Evolutionary conservation across 2,888 invertebrate species (phyloP).

Genomic region (Erebia epiphron): DNA sequence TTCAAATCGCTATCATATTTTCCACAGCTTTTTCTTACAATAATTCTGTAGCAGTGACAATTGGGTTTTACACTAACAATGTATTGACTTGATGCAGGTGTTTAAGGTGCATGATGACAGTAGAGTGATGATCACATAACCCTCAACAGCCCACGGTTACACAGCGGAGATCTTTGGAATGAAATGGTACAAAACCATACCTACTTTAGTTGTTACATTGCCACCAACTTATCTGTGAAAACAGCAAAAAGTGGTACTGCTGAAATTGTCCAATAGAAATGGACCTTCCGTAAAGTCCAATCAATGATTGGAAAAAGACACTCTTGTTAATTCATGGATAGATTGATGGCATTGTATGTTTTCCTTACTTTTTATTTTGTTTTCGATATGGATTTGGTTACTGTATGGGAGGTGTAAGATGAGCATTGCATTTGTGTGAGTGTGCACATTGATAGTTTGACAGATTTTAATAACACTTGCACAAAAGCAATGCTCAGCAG

Average conservation of each 20-base stretch:
- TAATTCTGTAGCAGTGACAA: constrained; percentile 27
- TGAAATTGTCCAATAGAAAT: no score
- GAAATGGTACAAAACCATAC: constrained; percentile 74
- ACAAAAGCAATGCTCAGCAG: no score
- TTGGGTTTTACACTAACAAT: constrained; percentile 66
- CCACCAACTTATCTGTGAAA: no score
- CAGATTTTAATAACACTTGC: no score
- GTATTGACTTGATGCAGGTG: constrained; percentile 76
- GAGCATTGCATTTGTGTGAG: no score
- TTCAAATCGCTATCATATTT: constrained; percentile 6
- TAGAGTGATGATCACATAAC: constrained; percentile 65
- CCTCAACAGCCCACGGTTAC: constrained; percentile 54
- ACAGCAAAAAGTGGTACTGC: no score
- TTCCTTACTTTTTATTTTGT: constrained; percentile 35
- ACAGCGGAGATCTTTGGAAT: constrained; percentile 74
- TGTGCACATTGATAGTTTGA: no score
- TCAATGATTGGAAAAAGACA: no score
- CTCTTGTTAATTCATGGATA: no score
- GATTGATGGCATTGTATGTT: no score
- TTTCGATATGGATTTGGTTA: constrained; percentile 6
- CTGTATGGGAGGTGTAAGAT: no score
- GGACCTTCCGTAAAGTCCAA: no score
- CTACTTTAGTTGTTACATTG: constrained; percentile 43
- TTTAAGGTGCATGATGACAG: constrained; percentile 76
- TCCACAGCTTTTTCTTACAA: constrained; percentile 30